These are phyloP conservation scores for Lagorchestes hirsutus DNA, from an alignment of 2,797 vertebrate species.

Conservation along the genomic window DNA sequence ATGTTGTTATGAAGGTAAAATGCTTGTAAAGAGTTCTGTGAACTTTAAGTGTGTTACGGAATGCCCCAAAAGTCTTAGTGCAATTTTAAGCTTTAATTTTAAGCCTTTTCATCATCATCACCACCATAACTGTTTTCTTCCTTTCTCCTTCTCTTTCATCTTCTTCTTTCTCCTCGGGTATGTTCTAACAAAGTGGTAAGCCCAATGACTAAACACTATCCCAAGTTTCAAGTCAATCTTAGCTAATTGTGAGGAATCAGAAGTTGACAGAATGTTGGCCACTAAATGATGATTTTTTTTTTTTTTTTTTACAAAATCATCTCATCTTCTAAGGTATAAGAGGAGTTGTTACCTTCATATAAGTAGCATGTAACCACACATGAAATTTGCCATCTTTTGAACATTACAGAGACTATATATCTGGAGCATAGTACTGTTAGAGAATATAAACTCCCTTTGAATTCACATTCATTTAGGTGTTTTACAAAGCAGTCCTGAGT, in stretches of 20 bases:
- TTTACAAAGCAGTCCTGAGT: not conserved
- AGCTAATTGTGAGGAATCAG: not conserved
- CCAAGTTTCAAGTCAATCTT: not conserved
- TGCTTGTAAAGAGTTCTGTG: not conserved
- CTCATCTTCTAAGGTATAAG: not conserved
- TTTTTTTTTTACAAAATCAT: not conserved
- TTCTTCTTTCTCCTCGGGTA: no score
- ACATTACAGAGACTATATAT: not conserved
- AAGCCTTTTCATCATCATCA: no score
- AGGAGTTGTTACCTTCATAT: not conserved
- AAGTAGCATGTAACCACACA: not conserved
- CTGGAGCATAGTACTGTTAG: not conserved
- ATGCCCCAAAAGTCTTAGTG: not conserved
- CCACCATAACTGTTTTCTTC: no score
- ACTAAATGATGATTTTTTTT: no score
- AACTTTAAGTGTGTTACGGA: not conserved
- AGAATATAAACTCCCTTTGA: not conserved
- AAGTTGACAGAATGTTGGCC: not conserved
- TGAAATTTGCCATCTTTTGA: not conserved
- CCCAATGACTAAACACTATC: no score
- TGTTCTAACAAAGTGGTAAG: not conserved
- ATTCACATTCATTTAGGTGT: not conserved
- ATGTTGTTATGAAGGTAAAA: not conserved
- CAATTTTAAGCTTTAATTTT: not conserved
- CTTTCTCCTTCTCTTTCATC: no score